A percentile compares a stretch with the other conserved stretches of the same genome.
Conservation (phyloP, 2,888 invertebrate species). For the Andrena camellia region DNA sequence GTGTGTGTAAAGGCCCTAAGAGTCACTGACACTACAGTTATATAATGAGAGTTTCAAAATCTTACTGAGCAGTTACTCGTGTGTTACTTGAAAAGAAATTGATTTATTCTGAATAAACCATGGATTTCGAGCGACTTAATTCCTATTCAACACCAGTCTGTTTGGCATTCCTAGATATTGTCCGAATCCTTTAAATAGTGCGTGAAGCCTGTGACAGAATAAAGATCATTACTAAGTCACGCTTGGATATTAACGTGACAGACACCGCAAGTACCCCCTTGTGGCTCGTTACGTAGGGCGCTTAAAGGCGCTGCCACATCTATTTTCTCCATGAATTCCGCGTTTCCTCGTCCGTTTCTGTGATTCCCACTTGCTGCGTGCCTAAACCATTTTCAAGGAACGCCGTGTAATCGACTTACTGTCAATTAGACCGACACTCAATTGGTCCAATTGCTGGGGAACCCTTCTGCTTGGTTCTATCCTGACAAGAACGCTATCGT, state of each 20-base stretch:
- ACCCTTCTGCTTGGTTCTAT: neutral
- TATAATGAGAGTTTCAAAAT: too few species aligned
- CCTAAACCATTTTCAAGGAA: conserved; percentile 27
- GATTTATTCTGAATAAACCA: too few species aligned
- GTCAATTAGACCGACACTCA: conserved; percentile 74
- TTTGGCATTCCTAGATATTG: neutral
- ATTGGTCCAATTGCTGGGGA: conserved; percentile 66
- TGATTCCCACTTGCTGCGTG: conserved; percentile 1
- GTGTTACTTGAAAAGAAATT: too few species aligned
- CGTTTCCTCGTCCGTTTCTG: conserved; percentile 34
- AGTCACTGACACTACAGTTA: too few species aligned
- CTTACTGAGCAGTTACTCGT: too few species aligned
- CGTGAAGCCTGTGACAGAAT: conserved; percentile 13
- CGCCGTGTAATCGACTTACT: conserved; percentile 66
- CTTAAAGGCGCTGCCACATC: conserved; percentile 28
- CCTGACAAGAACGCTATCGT: neutral
- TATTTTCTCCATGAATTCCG: conserved; percentile 46
- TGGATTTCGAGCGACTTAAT: too few species aligned
- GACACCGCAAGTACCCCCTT: conserved; percentile 15
- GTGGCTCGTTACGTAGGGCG: conserved; percentile 45
- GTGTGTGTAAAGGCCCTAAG: too few species aligned
- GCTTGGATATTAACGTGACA: conserved; percentile 56
- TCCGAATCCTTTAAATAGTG: neutral
- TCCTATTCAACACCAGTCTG: too few species aligned
- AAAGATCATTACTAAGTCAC: neutral